Percentiles rank a stretch among this genome's conserved stretches.
phyloP scores from a whole-genome alignment of 2,797 vertebrate species.

The Mus minutoides region DNA sequence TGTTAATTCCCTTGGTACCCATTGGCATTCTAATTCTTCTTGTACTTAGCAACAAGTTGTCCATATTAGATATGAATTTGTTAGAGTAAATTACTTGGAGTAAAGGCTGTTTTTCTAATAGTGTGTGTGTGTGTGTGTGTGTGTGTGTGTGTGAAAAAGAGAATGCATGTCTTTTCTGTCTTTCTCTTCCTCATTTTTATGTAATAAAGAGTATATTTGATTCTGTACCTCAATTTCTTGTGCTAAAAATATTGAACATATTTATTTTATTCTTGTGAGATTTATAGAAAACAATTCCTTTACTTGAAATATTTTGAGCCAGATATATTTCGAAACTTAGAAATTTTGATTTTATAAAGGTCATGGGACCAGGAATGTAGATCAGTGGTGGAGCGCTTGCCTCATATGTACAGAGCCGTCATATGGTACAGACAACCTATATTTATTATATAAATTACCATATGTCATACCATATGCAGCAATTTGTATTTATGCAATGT shows the following conservation, averaged over 20 bases:
- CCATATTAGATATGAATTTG: neutral
- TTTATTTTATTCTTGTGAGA: slow-evolving; percentile 27
- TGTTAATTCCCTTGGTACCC: neutral
- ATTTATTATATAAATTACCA: neutral
- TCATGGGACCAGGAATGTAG: neutral
- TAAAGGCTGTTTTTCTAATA: neutral
- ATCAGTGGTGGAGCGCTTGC: neutral
- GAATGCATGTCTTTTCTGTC: neutral
- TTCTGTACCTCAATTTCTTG: slow-evolving; percentile 1
- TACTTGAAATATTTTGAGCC: slow-evolving; percentile 43
- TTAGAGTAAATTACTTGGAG: neutral
- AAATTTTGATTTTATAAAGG: slow-evolving; percentile 46
- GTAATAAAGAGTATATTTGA: slow-evolving; percentile 5
- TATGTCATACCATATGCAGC: neutral
- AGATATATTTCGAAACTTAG: slow-evolving; percentile 25
- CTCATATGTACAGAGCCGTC: neutral
- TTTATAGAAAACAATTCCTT: slow-evolving; percentile 13
- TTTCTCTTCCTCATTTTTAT: neutral
- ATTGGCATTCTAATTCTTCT: neutral
- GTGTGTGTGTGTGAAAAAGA: neutral
- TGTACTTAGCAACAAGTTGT: neutral
- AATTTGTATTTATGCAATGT: slow-evolving; percentile 2
- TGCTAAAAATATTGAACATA: slow-evolving; percentile 1
- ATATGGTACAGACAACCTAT: neutral
- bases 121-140: neutral